Base-by-base conservation (phyloP, 2,888 invertebrate genomes). In the Halictus ligatus region DNA sequence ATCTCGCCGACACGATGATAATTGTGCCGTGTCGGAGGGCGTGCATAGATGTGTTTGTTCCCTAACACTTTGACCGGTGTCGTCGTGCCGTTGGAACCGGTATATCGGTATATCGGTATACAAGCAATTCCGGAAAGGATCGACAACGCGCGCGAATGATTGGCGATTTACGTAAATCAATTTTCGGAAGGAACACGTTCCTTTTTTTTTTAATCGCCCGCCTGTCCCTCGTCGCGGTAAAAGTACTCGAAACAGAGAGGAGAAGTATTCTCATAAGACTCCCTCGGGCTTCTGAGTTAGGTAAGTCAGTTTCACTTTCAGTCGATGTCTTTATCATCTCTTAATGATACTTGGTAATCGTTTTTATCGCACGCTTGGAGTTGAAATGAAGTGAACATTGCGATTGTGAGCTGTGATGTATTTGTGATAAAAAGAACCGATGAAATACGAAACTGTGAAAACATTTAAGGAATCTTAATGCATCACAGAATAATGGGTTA, bases 121-220 rank as follows among this genome's bases (percentile, higher is more conserved):
- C 3, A 35, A 35, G 46, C 25, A 48, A 77, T 67, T 74, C 18
- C 73, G 50, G 35, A 58, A 64, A 50, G 75, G 75, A 83, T 83
- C 75, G 60, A 50, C 54, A 21, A 46, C 29, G 25, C 54, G 13
- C 6, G 25, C 29, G 29, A 69, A n/a, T 25, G 21, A 50, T 81
- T 4, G 5, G 64, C 21, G 46, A 50, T 69, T 21, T 13, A 67
- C 43, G 72, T 29, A 50, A n/a, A 67, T 73, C 78, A 54, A 35
- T 35, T 15, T 58, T 58, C 46, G 64, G 35, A 15, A 46, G 29
- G 25, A 58, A 40, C 25, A 35, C 29, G n/a, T 64, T 64, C 25
- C 64, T 46, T 46, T 46, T 46, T n/a, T 15, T 25, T 43, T n/a
- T 21, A n/a, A n/a, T 18, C 35, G 21, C 21, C 21, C 29, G 15